Conservation (phyloP, 2,888 invertebrate species). For the Amiota mariae region DNA sequence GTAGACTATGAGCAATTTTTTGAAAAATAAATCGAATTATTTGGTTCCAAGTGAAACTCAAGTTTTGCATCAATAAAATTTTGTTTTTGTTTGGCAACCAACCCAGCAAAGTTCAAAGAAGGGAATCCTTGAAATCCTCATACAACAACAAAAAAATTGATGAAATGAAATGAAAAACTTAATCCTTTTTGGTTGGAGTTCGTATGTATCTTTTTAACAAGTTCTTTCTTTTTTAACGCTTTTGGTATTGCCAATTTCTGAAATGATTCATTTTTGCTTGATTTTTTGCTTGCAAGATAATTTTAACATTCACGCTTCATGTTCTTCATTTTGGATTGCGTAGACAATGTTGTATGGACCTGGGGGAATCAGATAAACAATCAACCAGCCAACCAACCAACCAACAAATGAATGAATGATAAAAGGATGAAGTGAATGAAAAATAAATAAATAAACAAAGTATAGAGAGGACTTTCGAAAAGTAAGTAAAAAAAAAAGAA, state of each 20-base stretch:
- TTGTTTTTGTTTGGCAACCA: background rate
- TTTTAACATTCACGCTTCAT: constrained; percentile 46
- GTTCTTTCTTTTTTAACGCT: background rate
- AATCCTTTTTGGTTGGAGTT: too few species aligned
- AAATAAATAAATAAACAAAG: background rate
- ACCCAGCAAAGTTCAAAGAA: too few species aligned
- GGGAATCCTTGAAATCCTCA: too few species aligned
- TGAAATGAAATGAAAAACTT: too few species aligned
- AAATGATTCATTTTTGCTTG: background rate
- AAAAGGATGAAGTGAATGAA: constrained; percentile 30
- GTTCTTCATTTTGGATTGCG: constrained; percentile 26
- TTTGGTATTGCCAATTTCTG: background rate
- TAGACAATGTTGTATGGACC: background rate
- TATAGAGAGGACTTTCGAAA: too few species aligned
- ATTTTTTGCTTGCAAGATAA: constrained; percentile 38
- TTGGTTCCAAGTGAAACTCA: background rate
- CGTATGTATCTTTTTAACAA: background rate
- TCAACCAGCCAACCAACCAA: background rate
- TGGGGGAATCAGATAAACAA: constrained; percentile 22
- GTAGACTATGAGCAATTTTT: too few species aligned
- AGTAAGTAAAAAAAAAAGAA: background rate
- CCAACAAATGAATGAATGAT: constrained; percentile 17
- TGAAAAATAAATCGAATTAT: background rate
- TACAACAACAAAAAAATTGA: too few species aligned
- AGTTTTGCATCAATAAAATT: background rate